Evolutionary conservation across 92 coral and sea anemone genomes (phyloP), one percentile per base, ranked within the genome.

Genomic region (Muricea muricata): DNA sequence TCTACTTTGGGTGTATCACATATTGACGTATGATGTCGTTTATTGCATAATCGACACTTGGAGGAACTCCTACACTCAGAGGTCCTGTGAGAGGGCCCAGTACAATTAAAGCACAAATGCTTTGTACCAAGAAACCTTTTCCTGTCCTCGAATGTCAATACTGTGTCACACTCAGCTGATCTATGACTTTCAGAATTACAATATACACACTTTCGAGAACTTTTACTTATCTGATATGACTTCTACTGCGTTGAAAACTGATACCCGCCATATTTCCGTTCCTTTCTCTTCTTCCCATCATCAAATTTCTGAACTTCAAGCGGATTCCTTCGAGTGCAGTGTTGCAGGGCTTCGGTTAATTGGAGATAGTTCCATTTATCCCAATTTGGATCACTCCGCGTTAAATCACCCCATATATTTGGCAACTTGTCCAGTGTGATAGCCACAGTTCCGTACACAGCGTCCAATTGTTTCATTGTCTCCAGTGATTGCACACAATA

Each of bases 61-160:
- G 29, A 58, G 29, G 14, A n/a, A n/a, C 90, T 81, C n/a, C 23
- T 21, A 55, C 90, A 87, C 39, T 57, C 24, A 50, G 73, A 1
- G 12, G 68, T 68, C 61, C 55, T 52, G 25, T 87, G 90, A 33
- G 25, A 30, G 17, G 81, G 54, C 7, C 73, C 41, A 15, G 85
- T 83, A 48, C 88, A 88, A 39, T 82, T 83, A 18, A 88, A 88
- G 33, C 91, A 88, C 33, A 88, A 46, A 25, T 81, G 77, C 12
- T 78, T 88, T 76, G 81, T 78, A 65, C 42, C 81, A 35, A 63
- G 61, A 34, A 52, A 74, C 73, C 42, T 83, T 52, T 88, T 84
- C 66, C 91, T 42, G 32, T 83, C 85, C 7, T 60, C 15, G 56
- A 78, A 55, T 50, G 83, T 37, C 35, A 57, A 35, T 50, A 88